Base-by-base conservation (phyloP, 1,140 invertebrate genomes). In the Trinorchestia longiramus region DNA sequence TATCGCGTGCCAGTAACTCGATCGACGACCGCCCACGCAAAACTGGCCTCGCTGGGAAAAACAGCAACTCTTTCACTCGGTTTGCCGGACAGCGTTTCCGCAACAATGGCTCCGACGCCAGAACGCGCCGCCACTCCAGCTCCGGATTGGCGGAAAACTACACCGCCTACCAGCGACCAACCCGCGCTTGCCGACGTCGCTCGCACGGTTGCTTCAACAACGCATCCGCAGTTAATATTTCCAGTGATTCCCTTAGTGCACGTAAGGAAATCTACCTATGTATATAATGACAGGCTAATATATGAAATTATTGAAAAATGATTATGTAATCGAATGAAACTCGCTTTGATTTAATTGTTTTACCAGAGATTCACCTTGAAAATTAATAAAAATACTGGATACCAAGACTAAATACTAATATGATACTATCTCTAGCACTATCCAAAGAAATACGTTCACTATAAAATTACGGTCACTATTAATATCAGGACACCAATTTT, bases 11-110 rank as follows among this genome's bases (percentile, higher is more conserved):
- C 92, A 45, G 44, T 40, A 45, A 94, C 92, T 94, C 92, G 92
- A 94, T 94, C 92, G 92, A 94, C 92, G 92, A 94, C 92, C 92
- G 92, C 92, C 92, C 92, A 94, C 92, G 92, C 92, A 94, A 94
- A 94, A 94, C 92, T 94, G 92, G 43, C 92, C 92, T 42, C 43
- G 3, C 41, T 45, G 11, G 41, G 43, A 94, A 94, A 94, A 94
- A 94, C 92, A 94, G 92, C 92, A 94, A 94, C 92, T 94, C 92
- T 94, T 94, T 94, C 92, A 94, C 92, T 94, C 92, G 40, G 92
- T 94, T 45, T 45, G 92, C 44, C 40, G 43, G 43, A 43, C 92
- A 43, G 41, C 92, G 92, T 94, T 94, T 94, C 92, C 92, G 92
- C 92, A 94, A 94, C 92, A 94, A 94, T 94, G 92, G 92, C 92